Conservation (phyloP, 1,140 invertebrate species). For the Tachypleus tridentatus region DNA sequence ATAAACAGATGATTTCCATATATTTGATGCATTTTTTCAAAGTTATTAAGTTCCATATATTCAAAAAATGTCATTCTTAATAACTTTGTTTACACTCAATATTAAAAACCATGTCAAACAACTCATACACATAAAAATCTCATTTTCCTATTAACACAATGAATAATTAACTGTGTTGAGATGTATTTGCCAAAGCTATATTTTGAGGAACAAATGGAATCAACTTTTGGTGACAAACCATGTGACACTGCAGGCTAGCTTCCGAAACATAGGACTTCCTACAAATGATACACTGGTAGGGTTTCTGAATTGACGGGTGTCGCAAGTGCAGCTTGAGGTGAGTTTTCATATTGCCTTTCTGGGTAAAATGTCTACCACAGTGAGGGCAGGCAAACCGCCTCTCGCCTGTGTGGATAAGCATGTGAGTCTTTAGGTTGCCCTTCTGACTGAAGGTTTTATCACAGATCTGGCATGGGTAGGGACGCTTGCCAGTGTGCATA, state of each 20-base stretch:
- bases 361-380: slow-evolving; percentile 23
- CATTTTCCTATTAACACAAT: too few relatives aligned
- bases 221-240: slow-evolving; percentile 4
- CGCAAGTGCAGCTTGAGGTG: slow-evolving; percentile 4
- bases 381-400: slow-evolving; percentile 23
- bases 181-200: too few relatives aligned
- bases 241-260: slow-evolving; percentile 6
- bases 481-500: slow-evolving; percentile 41
- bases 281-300: slow-evolving; percentile 7
- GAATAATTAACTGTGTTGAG: too few relatives aligned
- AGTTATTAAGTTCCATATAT: too few relatives aligned
- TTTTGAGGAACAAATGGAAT: too few relatives aligned
- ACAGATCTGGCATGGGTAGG: slow-evolving; percentile 32
- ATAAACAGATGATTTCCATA: too few relatives aligned
- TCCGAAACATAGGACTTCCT: slow-evolving; percentile 7
- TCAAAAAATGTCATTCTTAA: too few relatives aligned
- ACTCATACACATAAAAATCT: too few relatives aligned
- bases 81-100: too few relatives aligned
- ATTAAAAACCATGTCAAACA: too few relatives aligned
- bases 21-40: too few relatives aligned
- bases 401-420: slow-evolving; percentile 9
- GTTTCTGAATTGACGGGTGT: not conserved
- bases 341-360: slow-evolving; percentile 22
- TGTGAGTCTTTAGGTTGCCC: slow-evolving; percentile 12
- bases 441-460: slow-evolving; percentile 38